phyloP scores from a whole-genome alignment of 2,113 vertebrate species.

The Leptocoma aspasia region DNA sequence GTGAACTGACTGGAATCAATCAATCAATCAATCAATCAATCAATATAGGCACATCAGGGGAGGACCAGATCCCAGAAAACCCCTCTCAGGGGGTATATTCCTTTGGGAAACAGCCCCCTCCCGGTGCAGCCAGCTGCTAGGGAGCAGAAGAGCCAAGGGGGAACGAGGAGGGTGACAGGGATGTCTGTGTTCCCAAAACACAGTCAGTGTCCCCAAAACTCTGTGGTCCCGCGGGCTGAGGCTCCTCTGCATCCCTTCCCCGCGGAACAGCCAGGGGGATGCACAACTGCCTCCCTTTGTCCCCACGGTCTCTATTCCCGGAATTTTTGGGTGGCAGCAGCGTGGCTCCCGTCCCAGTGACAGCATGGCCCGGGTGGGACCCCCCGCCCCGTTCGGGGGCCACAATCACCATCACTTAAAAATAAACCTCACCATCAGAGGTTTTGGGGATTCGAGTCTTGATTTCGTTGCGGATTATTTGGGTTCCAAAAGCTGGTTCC shows the following conservation, averaged over 20 bases:
- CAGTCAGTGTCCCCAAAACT: not conserved
- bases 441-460: not conserved
- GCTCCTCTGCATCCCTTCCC: not conserved
- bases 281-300: accelerated
- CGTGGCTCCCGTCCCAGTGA: accelerated
- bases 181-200: not conserved
- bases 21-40: not conserved
- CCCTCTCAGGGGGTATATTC: accelerated
- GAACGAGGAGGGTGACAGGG: not conserved
- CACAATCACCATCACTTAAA: accelerated
- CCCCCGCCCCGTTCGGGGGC: not conserved
- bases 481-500: not conserved
- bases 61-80: too few species aligned
- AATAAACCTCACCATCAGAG: not conserved
- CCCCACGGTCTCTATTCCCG: accelerated
- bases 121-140: not conserved
- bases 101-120: not conserved
- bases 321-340: not conserved
- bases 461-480: accelerated
- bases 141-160: not conserved
- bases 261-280: too few species aligned
- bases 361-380: accelerated
- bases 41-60: not conserved
- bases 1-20: not conserved
- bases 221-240: not conserved